Evolutionary conservation across 2,888 invertebrate species (phyloP).

Genomic region (Limnephilus auricula): DNA sequence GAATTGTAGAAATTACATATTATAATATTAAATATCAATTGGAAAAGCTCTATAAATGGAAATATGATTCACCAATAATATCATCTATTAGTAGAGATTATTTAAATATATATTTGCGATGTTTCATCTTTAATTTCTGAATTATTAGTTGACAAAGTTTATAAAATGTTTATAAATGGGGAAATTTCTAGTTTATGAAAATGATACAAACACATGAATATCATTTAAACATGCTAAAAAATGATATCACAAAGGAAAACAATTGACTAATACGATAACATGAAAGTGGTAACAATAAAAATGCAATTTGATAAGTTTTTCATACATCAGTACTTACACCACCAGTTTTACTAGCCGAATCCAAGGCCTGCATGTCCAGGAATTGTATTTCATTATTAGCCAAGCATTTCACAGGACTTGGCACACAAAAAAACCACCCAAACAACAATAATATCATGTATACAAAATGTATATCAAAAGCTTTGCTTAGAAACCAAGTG

Average conservation of each 20-base stretch:
- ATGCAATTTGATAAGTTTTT: background rate
- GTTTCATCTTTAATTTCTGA: background rate
- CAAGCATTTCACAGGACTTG: background rate
- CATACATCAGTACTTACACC: slow-evolving; percentile 80
- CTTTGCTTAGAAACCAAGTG: background rate
- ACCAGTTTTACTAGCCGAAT: slow-evolving; percentile 83
- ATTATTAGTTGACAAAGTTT: background rate
- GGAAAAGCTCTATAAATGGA: background rate
- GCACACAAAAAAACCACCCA: background rate
- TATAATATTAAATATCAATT: background rate
- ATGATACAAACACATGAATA: background rate
- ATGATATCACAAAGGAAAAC: background rate
- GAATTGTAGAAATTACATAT: background rate
- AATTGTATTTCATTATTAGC: slow-evolving; percentile 41
- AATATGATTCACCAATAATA: background rate
- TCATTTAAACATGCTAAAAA: slow-evolving; percentile 11
- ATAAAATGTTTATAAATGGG: background rate
- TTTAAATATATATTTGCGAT: background rate
- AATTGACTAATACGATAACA: slow-evolving; percentile 6
- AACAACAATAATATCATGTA: background rate
- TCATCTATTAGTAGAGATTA: background rate
- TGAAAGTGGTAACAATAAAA: background rate
- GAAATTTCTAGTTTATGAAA: background rate
- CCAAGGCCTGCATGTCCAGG: slow-evolving; percentile 79
- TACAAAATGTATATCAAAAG: background rate